Conservation (phyloP, 2,888 invertebrate genomes). For the Tetrapedia diversipes region DNA sequence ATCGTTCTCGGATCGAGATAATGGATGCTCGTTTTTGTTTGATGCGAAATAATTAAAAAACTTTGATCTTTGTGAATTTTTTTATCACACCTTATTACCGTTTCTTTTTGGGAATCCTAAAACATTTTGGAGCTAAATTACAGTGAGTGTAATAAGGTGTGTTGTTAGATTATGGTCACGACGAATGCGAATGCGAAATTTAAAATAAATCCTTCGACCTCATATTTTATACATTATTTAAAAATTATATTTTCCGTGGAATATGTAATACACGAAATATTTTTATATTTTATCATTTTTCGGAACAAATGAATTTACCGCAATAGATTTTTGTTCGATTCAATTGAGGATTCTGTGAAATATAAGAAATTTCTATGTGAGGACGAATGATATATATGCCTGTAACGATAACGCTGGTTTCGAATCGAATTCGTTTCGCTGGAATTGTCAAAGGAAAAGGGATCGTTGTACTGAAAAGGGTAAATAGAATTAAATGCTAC, state of each 20-base stretch:
- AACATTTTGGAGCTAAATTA: too few relatives aligned
- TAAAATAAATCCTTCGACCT: background rate
- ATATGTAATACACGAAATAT: background rate
- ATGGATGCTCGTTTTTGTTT: background rate
- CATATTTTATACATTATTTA: conserved; percentile 20
- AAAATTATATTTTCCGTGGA: background rate
- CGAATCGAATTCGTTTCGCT: background rate
- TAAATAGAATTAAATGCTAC: background rate
- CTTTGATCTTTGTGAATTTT: conserved; percentile 6
- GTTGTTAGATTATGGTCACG: too few relatives aligned
- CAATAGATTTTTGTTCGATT: background rate
- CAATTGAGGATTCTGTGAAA: background rate
- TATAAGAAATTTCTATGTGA: conserved; percentile 11
- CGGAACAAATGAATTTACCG: background rate
- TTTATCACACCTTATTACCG: background rate
- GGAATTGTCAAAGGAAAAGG: background rate
- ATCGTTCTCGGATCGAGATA: background rate
- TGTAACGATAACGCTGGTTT: conserved; percentile 17
- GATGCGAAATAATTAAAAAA: background rate
- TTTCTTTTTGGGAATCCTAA: too few relatives aligned
- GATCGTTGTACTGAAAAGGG: conserved; percentile 9
- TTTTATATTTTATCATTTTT: background rate
- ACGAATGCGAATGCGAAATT: background rate
- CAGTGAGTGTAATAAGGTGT: too few relatives aligned
- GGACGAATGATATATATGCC: conserved; percentile 9